Evolutionary conservation across 2,113 vertebrate species (phyloP), one percentile per base, ranked within the genome.

Genomic region (Felis chaus): DNA sequence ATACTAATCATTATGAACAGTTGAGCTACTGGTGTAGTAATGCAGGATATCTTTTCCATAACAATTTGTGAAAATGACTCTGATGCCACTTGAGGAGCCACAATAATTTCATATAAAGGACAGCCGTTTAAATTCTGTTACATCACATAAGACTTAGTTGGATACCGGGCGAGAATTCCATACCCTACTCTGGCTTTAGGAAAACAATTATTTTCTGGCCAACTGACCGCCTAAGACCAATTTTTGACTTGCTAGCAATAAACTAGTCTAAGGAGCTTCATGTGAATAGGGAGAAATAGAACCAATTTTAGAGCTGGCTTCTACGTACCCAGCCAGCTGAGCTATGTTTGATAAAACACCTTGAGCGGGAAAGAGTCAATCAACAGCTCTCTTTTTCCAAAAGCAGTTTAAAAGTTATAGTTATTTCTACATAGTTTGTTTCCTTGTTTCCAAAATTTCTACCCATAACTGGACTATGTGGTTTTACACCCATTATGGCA

Each of bases 341-440:
- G 53, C 21, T 57, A 33, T 82, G 96, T 96, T 90, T 48, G 10
- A 89, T 76, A 90, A 89, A 96, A 79, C 48, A 71, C 14, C 74
- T 94, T 87, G 53, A 92, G 45, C 18, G 7, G 18, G 8, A 95
- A 86, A 95, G 0, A 79, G 29, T 65, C 63, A 39, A 74, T 89
- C 65, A 89, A 65, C 21, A 63, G 5, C 6, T 88, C 45, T 66
- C 14, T 48, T 88, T 85, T 82, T 39, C n/a, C 4, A 83, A 86
- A 85, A 41, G 21, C 9, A 94, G 12, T 74, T 45, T 83, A 25
- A 92, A 81, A 85, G 27, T 63, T 36, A 29, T 8, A 78, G 78
- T 86, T 90, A 66, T 55, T 89, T 80, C 69, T 18, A 81, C 94
- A 14, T n/a, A 55, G 55, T 88, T 50, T 93, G 0, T 33, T 55